Conservation (phyloP, 2,113 vertebrate genomes). For the Poeciliopsis retropinna region DNA sequence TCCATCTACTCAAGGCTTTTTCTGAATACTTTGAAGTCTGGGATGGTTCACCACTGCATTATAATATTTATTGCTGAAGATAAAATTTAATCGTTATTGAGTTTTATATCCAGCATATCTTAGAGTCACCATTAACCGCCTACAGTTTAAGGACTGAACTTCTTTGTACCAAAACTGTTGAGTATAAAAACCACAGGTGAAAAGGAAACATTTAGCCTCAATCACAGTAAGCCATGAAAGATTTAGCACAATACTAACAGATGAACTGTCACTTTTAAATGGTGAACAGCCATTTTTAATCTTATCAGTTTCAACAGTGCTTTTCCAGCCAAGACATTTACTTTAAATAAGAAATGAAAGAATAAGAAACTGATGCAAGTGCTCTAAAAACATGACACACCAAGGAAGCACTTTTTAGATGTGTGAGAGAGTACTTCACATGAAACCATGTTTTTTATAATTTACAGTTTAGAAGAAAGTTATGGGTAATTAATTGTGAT, state of each 20-base stretch:
- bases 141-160: not conserved
- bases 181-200: slow-evolving; percentile 2
- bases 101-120: not conserved
- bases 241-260: not conserved
- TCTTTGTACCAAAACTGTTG: not conserved
- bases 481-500: not conserved
- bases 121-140: not conserved
- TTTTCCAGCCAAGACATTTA: slow-evolving; percentile 4
- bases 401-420: not conserved
- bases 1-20: not conserved
- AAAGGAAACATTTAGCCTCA: slow-evolving; percentile 10
- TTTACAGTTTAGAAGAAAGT: not conserved
- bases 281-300: slow-evolving; percentile 11
- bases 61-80: not conserved
- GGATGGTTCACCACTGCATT: not conserved
- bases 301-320: slow-evolving; percentile 5
- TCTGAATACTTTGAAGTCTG: not conserved
- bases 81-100: not conserved
- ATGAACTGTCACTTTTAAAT: not conserved
- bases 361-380: not conserved
- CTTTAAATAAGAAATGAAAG: not conserved
- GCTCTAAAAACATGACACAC: slow-evolving; percentile 15
- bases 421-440: not conserved
- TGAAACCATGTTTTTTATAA: not conserved
- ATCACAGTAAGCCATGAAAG: slow-evolving; percentile 11